Evolutionary conservation across 2,113 vertebrate species (phyloP).

Genomic region (Neodontobutis hainanensis): DNA sequence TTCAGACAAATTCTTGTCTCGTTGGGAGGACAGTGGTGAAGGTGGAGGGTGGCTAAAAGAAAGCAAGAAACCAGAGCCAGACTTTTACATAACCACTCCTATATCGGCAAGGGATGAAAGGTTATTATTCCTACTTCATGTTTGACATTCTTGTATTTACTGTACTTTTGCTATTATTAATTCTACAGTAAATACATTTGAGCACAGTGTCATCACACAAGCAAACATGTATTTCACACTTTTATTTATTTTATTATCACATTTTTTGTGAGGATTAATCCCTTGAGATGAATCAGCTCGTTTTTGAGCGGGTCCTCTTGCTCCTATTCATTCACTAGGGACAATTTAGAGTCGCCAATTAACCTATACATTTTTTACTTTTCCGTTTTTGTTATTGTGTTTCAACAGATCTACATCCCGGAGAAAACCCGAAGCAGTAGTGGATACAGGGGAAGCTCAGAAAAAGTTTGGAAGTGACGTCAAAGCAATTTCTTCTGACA

Average conservation of each 20-base stretch:
- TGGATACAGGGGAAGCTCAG: slow-evolving; percentile 84
- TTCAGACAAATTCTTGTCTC: slow-evolving; percentile 77
- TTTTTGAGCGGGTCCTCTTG: too few relatives aligned
- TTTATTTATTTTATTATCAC: too few relatives aligned
- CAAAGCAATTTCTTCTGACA: slow-evolving; percentile 96
- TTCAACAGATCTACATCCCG: slow-evolving; percentile 78
- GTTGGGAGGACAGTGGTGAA: slow-evolving; percentile 82
- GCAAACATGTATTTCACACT: too few relatives aligned
- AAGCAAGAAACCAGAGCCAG: slow-evolving; percentile 74
- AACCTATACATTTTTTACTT: background rate
- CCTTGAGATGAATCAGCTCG: too few relatives aligned
- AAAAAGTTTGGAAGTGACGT: slow-evolving; percentile 88
- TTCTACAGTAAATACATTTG: too few relatives aligned
- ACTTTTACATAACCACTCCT: slow-evolving; percentile 76
- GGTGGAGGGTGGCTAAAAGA: slow-evolving; percentile 85
- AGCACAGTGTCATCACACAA: too few relatives aligned
- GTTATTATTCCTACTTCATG: slow-evolving; percentile 58
- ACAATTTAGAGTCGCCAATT: too few relatives aligned
- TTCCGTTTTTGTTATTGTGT: background rate
- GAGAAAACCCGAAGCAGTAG: slow-evolving; percentile 81
- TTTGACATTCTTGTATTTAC: background rate
- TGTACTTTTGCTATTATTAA: too few relatives aligned
- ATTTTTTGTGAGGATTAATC: too few relatives aligned
- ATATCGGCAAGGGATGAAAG: slow-evolving; percentile 80
- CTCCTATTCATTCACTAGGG: too few relatives aligned